Percentiles rank a stretch among this genome's conserved stretches.
Conservation (phyloP, 1,140 invertebrate genomes). For the Vollenhovia emeryi region DNA sequence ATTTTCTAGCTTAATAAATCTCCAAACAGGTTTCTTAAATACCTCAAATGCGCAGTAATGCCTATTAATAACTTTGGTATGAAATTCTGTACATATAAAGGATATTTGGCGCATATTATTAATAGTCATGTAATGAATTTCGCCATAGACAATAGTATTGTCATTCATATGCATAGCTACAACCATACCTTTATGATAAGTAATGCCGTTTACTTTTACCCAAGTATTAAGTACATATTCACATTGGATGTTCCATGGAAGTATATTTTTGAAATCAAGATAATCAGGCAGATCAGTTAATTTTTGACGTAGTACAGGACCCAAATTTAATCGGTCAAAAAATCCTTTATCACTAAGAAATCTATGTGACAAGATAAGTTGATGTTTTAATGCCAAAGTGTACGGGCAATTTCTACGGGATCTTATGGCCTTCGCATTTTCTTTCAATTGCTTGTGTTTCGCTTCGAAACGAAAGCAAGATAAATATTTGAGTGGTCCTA, state of each 20-base stretch:
- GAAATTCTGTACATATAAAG: not conserved
- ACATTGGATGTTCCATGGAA: not conserved
- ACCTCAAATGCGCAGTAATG: not conserved
- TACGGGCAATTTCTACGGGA: not conserved
- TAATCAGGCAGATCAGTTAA: not conserved
- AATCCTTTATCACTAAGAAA: not conserved
- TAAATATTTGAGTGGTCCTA: constrained; percentile 6
- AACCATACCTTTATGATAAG: not conserved
- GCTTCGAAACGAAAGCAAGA: constrained; percentile 5
- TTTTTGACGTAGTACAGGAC: not conserved
- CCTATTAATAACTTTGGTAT: not conserved
- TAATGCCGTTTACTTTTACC: not conserved
- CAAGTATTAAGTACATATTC: constrained; percentile 1
- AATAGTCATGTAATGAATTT: constrained; percentile 12
- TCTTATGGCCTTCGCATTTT: not conserved
- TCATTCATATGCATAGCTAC: not conserved
- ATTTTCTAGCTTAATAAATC: not conserved
- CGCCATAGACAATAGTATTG: not conserved
- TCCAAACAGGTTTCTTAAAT: not conserved
- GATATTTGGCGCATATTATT: constrained; percentile 8
- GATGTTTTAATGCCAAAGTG: constrained; percentile 3
- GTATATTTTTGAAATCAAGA: not conserved
- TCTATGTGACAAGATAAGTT: not conserved
- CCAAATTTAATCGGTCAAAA: not conserved
- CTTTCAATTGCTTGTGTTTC: not conserved